A percentile compares a stretch with the other conserved stretches of the same genome.
These are phyloP conservation scores for Mechanitis mazaeus DNA, from an alignment of 2,888 invertebrate species.

Conservation along the genomic window DNA sequence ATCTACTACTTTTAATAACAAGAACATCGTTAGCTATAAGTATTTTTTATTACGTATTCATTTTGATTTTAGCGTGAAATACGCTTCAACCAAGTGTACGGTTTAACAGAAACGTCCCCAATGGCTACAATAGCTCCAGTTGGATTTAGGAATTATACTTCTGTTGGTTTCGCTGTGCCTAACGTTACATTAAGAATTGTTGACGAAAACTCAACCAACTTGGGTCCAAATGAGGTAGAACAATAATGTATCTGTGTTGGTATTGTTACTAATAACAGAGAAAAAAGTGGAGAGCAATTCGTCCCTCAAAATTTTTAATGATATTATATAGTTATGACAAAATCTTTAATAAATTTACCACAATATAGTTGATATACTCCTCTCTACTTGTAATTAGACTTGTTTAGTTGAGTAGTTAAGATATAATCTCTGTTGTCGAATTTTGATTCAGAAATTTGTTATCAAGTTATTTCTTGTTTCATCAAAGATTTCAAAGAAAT, in stretches of 20 bases:
- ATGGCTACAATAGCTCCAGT: constrained; percentile 50
- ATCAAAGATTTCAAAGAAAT: too few species aligned
- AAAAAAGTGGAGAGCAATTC: too few species aligned
- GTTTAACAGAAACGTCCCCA: constrained; percentile 80
- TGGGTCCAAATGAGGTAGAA: constrained; percentile 64
- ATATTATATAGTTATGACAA: too few species aligned
- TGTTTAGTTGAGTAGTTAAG: too few species aligned
- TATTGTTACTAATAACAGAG: neutral
- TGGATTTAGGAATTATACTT: constrained; percentile 32
- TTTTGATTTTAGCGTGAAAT: constrained; percentile 32
- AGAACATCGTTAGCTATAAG: neutral
- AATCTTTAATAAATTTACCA: neutral
- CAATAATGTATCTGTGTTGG: neutral
- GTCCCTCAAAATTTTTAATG: too few species aligned
- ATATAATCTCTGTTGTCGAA: too few species aligned
- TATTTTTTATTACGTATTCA: neutral
- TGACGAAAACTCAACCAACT: constrained; percentile 48
- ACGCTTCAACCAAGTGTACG: constrained; percentile 70
- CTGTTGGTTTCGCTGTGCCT: constrained; percentile 72
- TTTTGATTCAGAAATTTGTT: too few species aligned
- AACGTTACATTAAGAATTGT: constrained; percentile 78
- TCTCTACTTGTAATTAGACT: too few species aligned
- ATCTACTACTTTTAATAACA: too few species aligned
- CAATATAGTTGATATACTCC: too few species aligned
- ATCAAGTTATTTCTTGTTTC: too few species aligned